Conservation (phyloP, 2,797 vertebrate genomes). For the Falco naumanni region DNA sequence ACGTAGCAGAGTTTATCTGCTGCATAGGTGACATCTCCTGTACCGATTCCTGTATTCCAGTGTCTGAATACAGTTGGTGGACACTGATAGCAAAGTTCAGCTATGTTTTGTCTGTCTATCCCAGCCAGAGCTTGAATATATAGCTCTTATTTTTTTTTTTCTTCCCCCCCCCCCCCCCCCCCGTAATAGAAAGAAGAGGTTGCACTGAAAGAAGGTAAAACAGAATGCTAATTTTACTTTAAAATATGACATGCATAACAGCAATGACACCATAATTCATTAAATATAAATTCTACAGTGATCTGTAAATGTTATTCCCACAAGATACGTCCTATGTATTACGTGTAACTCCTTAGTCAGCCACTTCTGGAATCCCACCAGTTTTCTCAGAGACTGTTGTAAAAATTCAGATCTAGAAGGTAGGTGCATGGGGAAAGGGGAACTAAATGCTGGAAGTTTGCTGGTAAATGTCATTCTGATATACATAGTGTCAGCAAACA, state of each 20-base stretch:
- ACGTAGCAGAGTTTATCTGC: not conserved
- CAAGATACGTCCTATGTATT: not conserved
- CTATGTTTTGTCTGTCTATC: not conserved
- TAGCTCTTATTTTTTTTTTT: not conserved
- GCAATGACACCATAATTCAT: not conserved
- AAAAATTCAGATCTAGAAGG: not conserved
- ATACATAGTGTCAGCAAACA: not conserved
- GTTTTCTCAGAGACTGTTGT: not conserved
- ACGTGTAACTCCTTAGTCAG: not conserved
- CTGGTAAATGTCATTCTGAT: not conserved
- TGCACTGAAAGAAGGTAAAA: not conserved
- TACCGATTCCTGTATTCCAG: not conserved
- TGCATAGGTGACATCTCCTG: not conserved
- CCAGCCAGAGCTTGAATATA: not conserved
- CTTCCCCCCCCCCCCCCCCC: not conserved
- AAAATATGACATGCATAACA: not conserved
- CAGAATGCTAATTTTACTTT: not conserved
- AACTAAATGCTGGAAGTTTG: not conserved
- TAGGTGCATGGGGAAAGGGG: not conserved
- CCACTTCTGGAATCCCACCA: not conserved
- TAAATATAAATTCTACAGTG: slow-evolving; percentile 15
- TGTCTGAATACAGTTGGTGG: not conserved
- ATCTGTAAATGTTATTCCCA: slow-evolving; percentile 2
- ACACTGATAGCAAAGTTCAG: not conserved
- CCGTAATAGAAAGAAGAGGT: not conserved